Evolutionary conservation across 2,797 vertebrate genomes (phyloP), one percentile per base, ranked within the genome.

Genomic region (Falco berigora): DNA sequence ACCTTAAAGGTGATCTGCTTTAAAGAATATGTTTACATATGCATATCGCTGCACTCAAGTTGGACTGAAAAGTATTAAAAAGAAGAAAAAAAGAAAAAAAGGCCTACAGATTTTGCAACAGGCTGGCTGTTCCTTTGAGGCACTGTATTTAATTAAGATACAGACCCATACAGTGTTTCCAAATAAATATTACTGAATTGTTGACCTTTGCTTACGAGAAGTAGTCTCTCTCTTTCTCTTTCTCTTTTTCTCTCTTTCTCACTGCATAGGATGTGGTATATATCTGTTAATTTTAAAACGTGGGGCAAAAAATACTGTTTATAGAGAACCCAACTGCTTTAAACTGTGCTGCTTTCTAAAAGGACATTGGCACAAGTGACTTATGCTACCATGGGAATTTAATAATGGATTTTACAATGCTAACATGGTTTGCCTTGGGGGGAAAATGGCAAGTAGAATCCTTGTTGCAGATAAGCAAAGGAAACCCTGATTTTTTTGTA

Each of bases 1-100:
- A 99, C 98, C 98, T 98, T 98, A 98, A 98, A 98, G 98, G 98
- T 97, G 98, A 98, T 98, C 97, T 98, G 98, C 98, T 98, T 99
- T 98, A 98, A 98, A 98, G 98, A 99, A 99, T 99, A 99, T 99
- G 99, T 99, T 99, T 99, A 99, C 99, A 99, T 99, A 98, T 98
- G 98, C 98, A 98, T 98, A 98, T 98, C 98, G 98, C 98, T 99
- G 98, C 98, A 99, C 99, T 99, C 98, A 97, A 96, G 95, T 97
- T 92, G 98, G 98, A 99, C 97, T 98, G 97, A 97, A 98, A 98
- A 98, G 98, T 98, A 97, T 95, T 96, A 36, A 95, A 47, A 76
- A 86, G 90, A 53, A 59, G 81, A 21, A 64, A 21, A 88, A 68
- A 68, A 21, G 86, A 68, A 47, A 46, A 91, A 95, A 96, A 96